Base-by-base conservation (phyloP, 1,140 invertebrate species). In the Bombus balteatus region DNA sequence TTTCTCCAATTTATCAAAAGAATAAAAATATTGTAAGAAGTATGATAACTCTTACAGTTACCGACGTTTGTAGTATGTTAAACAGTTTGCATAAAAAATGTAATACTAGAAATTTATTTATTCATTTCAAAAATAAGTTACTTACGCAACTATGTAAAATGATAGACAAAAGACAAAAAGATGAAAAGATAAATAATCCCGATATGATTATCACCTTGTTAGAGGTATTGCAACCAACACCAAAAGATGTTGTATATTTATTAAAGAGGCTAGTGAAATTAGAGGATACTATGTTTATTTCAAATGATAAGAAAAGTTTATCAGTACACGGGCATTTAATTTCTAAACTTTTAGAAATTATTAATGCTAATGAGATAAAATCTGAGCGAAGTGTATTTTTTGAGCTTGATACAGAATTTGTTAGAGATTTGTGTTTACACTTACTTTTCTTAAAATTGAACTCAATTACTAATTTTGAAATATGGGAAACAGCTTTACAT, bases 401-500 rank as follows among this genome's bases (percentile, higher is more conserved):
- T 65, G 86, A 85, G 13, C 74, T 94, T 43, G 79, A 92, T 73
- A 80, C 78, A 59, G 62, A 89, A 39, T 88, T 93, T 43, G 37
- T 93, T 28, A 89, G 90, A 66, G 87, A 88, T 39, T 82, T 94
- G 43, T 80, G 92, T 53, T 62, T 66, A 0, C 57, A 88, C 75
- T 88, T 94, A 12, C 83, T 85, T 43, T 39, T 81, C 28, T 83
- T 95, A 1, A 94, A 93, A 83, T 65, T 3, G 18, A 83, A 74
- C 79, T 77, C 76, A 34, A 83, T 71, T 94, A 39, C 91, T 94
- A 12, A 95, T 95, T 86, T 91, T 96, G 68, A 95, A 12, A 92
- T 93, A 37, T 94, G 97, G 91, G 96, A 97, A 91, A 92, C 91
- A 25, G 89, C 94, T 65, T 91, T 97, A 15, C 89, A 95, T 59